A percentile compares a stretch with the other conserved stretches of the same genome.
These are phyloP conservation scores for Clupea harengus DNA, from an alignment of 2,113 vertebrate genomes.

Conservation along the genomic window DNA sequence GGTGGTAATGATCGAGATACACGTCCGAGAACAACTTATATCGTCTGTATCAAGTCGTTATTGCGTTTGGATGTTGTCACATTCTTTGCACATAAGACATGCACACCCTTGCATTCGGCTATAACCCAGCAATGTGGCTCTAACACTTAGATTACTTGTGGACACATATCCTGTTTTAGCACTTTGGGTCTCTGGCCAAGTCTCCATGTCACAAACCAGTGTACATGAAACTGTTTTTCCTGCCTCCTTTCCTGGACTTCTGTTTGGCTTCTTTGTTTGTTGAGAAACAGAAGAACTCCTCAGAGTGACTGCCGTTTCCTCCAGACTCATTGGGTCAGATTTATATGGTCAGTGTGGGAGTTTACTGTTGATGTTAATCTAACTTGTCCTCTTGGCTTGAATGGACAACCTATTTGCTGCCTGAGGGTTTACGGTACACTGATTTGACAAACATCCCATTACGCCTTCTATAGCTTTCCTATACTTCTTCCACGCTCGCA, in stretches of 20 bases:
- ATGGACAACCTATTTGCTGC: background rate
- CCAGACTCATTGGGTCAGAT: background rate
- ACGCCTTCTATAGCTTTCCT: background rate
- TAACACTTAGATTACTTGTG: background rate
- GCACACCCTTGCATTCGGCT: background rate
- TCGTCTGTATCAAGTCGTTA: background rate
- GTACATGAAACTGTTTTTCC: background rate
- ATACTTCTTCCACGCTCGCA: background rate
- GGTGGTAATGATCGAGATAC: background rate
- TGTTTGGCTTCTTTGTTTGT: background rate
- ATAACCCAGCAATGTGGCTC: slow-evolving; percentile 4
- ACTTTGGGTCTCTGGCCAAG: background rate
- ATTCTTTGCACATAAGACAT: slow-evolving; percentile 1
- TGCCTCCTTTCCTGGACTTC: background rate
- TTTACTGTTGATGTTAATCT: slow-evolving; percentile 7
- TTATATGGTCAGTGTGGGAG: background rate
- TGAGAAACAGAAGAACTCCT: background rate
- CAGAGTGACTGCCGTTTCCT: background rate
- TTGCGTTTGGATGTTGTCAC: slow-evolving; percentile 1
- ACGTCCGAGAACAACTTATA: background rate
- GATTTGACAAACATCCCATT: slow-evolving; percentile 16
- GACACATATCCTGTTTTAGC: background rate
- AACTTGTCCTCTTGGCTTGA: slow-evolving; percentile 1
- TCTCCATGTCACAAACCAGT: background rate
- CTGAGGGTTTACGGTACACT: background rate